A percentile compares a stretch with the other conserved stretches of the same genome.
Conservation (phyloP, 2,888 invertebrate species). For the Nymphalis urticae region DNA sequence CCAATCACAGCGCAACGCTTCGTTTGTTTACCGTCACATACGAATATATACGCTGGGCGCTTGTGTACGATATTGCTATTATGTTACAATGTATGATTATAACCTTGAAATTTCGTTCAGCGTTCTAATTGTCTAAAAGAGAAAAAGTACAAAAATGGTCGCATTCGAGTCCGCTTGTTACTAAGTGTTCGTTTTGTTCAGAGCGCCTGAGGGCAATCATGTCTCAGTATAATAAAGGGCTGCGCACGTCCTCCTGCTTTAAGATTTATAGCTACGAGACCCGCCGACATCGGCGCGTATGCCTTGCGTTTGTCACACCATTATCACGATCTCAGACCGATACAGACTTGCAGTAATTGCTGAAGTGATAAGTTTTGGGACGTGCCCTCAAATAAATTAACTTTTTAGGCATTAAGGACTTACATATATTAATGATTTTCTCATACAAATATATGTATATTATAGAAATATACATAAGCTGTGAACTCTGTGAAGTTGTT, state of each 20-base stretch:
- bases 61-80: conserved; percentile 12
- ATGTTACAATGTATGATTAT: conserved; percentile 26
- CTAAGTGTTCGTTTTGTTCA: conserved; percentile 72
- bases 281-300: conserved; percentile 60
- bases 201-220: conserved; percentile 78
- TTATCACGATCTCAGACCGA: conserved; percentile 56
- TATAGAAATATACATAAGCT: not conserved
- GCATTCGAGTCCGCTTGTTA: conserved; percentile 55
- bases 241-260: conserved; percentile 67
- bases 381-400: conserved; percentile 42
- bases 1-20: conserved; percentile 47
- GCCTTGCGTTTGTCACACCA: conserved; percentile 72
- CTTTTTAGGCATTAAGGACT: not conserved
- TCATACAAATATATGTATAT: not conserved
- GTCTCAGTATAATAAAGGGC: conserved; percentile 78
- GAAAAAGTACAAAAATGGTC: conserved; percentile 50
- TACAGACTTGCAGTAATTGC: conserved; percentile 56
- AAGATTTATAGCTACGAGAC: conserved; percentile 69
- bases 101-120: conserved; percentile 28
- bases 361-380: conserved; percentile 40
- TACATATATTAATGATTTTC: not conserved
- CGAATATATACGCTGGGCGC: conserved; percentile 39
- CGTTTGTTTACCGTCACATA: conserved; percentile 51
- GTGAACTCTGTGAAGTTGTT: conserved; percentile 45
- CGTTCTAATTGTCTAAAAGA: conserved; percentile 34